phyloP scores from a whole-genome alignment of 1,140 invertebrate species.

The Atta colombica region DNA sequence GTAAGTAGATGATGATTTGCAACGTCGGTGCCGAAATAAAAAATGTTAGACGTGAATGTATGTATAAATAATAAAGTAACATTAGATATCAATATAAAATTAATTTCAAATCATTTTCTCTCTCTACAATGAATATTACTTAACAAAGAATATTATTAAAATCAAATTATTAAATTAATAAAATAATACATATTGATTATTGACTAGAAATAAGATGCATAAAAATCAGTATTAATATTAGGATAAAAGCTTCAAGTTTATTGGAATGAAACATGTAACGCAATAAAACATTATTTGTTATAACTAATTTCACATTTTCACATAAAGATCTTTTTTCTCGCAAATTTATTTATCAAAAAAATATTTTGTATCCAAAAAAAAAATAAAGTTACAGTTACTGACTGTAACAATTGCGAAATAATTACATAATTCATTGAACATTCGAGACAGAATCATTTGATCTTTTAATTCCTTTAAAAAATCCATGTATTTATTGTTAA shows the following conservation, averaged over 20 bases:
- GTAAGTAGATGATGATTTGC: not conserved
- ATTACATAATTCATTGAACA: slow-evolving; percentile 39
- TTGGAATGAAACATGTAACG: slow-evolving; percentile 77
- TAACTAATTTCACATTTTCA: slow-evolving; percentile 47
- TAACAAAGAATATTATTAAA: too few relatives aligned
- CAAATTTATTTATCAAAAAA: slow-evolving; percentile 66
- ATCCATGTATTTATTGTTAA: slow-evolving; percentile 30
- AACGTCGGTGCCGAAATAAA: not conserved
- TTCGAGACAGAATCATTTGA: slow-evolving; percentile 22
- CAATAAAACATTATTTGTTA: slow-evolving; percentile 68
- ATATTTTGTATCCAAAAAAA: slow-evolving; percentile 5
- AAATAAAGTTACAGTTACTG: not conserved
- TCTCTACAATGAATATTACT: too few relatives aligned
- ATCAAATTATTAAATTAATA: too few relatives aligned
- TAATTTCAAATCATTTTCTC: not conserved
- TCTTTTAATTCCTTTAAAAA: slow-evolving; percentile 11
- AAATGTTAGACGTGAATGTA: too few relatives aligned
- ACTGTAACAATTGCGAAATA: not conserved
- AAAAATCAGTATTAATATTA: not conserved
- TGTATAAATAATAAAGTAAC: not conserved
- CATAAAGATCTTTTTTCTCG: slow-evolving; percentile 38
- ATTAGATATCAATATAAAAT: not conserved
- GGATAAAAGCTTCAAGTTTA: slow-evolving; percentile 68
- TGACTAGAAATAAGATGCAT: not conserved
- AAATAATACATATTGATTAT: not conserved